A percentile compares a stretch with the other conserved stretches of the same genome.
Evolutionary conservation across 2,888 invertebrate species (phyloP).

Genomic region (Argyresthia goedartella): DNA sequence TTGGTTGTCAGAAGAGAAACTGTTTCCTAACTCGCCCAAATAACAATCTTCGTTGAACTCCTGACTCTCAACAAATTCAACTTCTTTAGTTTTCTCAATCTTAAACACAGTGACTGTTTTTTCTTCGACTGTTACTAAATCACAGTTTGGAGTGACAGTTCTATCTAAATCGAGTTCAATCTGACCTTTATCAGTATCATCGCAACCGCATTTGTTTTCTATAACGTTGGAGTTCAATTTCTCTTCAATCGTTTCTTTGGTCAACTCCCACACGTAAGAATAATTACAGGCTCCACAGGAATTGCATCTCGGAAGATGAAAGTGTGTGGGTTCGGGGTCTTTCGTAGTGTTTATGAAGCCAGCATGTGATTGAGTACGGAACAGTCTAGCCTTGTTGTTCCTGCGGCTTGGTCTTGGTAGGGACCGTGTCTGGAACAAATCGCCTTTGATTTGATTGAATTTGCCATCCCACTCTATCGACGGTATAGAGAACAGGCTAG

Average conservation of each 20-base stretch:
- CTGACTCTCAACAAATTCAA: slow-evolving; percentile 51
- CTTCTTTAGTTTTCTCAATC: slow-evolving; percentile 19
- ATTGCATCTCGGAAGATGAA: slow-evolving; percentile 47
- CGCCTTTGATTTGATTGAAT: slow-evolving; percentile 25
- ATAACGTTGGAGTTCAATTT: slow-evolving; percentile 13
- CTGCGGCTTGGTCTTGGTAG: slow-evolving; percentile 27
- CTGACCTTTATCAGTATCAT: slow-evolving; percentile 32
- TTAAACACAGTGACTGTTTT: slow-evolving; percentile 32
- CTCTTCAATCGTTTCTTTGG: slow-evolving; percentile 18
- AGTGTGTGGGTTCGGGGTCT: slow-evolving; percentile 51
- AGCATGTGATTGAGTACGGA: slow-evolving; percentile 49
- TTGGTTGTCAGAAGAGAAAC: slow-evolving; percentile 39
- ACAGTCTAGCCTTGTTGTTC: slow-evolving; percentile 20
- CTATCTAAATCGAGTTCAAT: slow-evolving; percentile 18
- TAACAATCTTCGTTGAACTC: slow-evolving; percentile 60
- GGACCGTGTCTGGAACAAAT: slow-evolving; percentile 31
- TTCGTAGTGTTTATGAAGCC: slow-evolving; percentile 50
- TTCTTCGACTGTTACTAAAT: slow-evolving; percentile 33
- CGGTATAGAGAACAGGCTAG: slow-evolving; percentile 46
- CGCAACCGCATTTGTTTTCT: slow-evolving; percentile 33
- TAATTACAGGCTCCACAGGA: slow-evolving; percentile 35
- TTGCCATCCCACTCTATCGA: slow-evolving; percentile 52
- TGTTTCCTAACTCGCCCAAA: slow-evolving; percentile 38
- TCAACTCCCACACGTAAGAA: slow-evolving; percentile 31
- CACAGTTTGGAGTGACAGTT: slow-evolving; percentile 2